Conservation (phyloP, 2,888 invertebrate species). For the Drosophila ochracea region DNA sequence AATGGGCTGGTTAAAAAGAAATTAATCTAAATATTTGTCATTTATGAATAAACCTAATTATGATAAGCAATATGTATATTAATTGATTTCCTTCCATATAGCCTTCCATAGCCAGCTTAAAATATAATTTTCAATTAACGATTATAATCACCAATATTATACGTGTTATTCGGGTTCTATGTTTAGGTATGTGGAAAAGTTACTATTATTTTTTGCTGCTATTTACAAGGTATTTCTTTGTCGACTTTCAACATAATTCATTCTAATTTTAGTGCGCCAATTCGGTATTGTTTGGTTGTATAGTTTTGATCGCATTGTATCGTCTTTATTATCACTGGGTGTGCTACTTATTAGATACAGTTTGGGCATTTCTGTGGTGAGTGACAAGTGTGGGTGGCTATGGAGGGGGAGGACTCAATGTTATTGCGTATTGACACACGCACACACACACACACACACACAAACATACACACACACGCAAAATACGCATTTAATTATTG, state of each 20-base stretch:
- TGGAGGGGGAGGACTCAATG: background rate
- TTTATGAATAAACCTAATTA: background rate
- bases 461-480: background rate
- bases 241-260: background rate
- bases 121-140: background rate
- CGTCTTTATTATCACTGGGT: constrained; percentile 47
- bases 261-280: constrained; percentile 44
- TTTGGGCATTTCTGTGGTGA: constrained; percentile 13
- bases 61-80: background rate
- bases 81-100: background rate
- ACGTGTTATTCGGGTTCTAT: background rate
- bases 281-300: constrained; percentile 42
- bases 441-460: constrained; percentile 2
- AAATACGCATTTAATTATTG: constrained; percentile 26
- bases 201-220: background rate
- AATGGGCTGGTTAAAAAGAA: background rate
- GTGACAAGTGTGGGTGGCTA: constrained; percentile 2
- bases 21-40: fast-evolving
- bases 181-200: background rate
- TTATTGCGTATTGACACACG: constrained; percentile 4
- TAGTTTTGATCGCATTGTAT: constrained; percentile 57
- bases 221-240: constrained; percentile 23
- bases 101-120: background rate
- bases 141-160: background rate
- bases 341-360: constrained; percentile 50